These are phyloP conservation scores for Mesembrinibis cayennensis DNA, from an alignment of 2,113 vertebrate genomes.

Conservation along the genomic window DNA sequence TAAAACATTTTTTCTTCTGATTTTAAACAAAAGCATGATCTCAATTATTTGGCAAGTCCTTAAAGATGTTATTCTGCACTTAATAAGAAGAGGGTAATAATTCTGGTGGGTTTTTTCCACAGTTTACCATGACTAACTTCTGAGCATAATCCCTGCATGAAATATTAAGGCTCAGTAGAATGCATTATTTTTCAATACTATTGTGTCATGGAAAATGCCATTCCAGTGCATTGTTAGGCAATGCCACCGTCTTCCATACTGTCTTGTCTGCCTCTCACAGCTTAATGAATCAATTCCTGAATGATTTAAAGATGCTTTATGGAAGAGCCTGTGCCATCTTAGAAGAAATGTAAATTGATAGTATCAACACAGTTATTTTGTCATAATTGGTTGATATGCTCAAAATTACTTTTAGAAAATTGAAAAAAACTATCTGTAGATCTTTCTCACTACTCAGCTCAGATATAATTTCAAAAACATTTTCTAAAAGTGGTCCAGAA, in stretches of 20 bases:
- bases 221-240: neutral
- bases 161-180: neutral
- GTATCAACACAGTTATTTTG: neutral
- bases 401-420: neutral
- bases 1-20: neutral
- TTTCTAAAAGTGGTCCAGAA: neutral
- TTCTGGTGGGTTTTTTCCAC: neutral
- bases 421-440: neutral
- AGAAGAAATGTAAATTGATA: neutral
- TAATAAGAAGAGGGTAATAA: neutral
- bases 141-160: neutral
- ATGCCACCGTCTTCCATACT: neutral
- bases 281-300: neutral
- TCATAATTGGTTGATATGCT: neutral
- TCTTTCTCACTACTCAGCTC: neutral
- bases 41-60: conserved; percentile 3
- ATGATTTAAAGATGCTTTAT: neutral
- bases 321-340: neutral
- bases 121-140: neutral
- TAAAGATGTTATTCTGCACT: neutral
- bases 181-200: neutral
- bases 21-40: conserved; percentile 8
- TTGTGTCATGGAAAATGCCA: neutral
- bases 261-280: neutral
- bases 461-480: neutral